Evolutionary conservation across 2,797 vertebrate species (phyloP), one percentile per base, ranked within the genome.

Genomic region (Crenichthys baileyi): DNA sequence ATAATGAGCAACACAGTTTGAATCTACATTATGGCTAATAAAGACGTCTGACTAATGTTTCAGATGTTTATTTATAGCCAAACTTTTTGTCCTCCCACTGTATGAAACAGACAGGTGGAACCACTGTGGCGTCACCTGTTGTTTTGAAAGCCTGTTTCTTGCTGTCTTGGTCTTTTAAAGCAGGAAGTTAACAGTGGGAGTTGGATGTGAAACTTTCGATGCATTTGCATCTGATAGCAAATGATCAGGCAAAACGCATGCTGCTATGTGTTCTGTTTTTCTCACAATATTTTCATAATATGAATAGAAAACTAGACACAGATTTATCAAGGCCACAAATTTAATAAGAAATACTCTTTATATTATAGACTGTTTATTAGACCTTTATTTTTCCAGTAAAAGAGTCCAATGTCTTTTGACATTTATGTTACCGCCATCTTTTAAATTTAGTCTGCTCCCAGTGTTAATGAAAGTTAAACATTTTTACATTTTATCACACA

Each of bases 191-290:
- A 31, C 8, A 61, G 26, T 13, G 11, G 6, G 24, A 26, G 41
- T 26, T 36, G 41, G 44, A 75, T 63, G 18, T 75, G 73, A 75
- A 75, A 63, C 73, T 50, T 9, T 72, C 31, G 39, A 7, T 24
- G 36, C 4, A 70, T 46, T 46, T 70, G 22, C 44, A 60, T 60
- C 58, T 60, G 58, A 60, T 60, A 15, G 58, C 26, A 29, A n/a
- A n/a, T 29, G 58, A 58, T 26, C 24, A 26, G 24, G 26, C 56
- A n/a, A 44, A 41, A 11, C 22, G 7, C 12, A 36, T 44, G 65
- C 39, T 12, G 20, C 7, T 68, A 15, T 36, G 11, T 72, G 29
- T 7, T 73, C 20, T 3, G 4, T 73, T 56, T 55, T 36, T n/a
- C 8, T 73, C 71, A 56, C 29, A 15, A 6, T 46, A 15, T 16